phyloP scores from a whole-genome alignment of 2,113 vertebrate genomes.

The Trinectes maculatus region DNA sequence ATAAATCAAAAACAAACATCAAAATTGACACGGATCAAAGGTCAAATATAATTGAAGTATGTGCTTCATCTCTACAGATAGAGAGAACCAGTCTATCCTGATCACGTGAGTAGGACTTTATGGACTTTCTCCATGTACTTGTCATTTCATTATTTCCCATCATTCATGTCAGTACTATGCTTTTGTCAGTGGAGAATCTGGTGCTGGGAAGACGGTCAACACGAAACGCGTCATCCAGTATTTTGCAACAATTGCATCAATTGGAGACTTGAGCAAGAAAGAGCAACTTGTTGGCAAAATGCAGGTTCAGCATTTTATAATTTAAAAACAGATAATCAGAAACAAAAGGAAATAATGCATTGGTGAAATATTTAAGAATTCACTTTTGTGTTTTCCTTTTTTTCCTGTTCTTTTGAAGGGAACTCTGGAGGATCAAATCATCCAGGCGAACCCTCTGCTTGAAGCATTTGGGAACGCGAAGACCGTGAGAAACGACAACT shows the following conservation, averaged over 20 bases:
- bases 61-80: conserved; percentile 70
- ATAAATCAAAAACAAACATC: not conserved
- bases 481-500: conserved; percentile 77
- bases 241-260: conserved; percentile 88
- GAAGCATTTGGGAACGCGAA: conserved; percentile 81
- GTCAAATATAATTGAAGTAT: not conserved
- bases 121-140: not conserved
- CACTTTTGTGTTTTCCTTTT: too few species aligned
- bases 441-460: conserved; percentile 77
- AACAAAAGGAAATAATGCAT: not conserved
- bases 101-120: conserved; percentile 79
- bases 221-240: conserved; percentile 91
- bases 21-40: not conserved
- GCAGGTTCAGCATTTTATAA: conserved; percentile 30
- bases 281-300: conserved; percentile 29
- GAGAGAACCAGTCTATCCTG: conserved; percentile 85
- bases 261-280: conserved; percentile 43
- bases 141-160: not conserved
- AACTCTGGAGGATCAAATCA: conserved; percentile 76
- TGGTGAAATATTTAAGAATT: not conserved
- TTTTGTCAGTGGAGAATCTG: conserved; percentile 78
- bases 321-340: not conserved
- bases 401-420: conserved; percentile 59
- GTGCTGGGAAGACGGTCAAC: conserved; percentile 89
- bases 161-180: not conserved